Evolutionary conservation across 2,797 vertebrate genomes (phyloP), one percentile per base, ranked within the genome.

Genomic region (Argyrosomus regius): DNA sequence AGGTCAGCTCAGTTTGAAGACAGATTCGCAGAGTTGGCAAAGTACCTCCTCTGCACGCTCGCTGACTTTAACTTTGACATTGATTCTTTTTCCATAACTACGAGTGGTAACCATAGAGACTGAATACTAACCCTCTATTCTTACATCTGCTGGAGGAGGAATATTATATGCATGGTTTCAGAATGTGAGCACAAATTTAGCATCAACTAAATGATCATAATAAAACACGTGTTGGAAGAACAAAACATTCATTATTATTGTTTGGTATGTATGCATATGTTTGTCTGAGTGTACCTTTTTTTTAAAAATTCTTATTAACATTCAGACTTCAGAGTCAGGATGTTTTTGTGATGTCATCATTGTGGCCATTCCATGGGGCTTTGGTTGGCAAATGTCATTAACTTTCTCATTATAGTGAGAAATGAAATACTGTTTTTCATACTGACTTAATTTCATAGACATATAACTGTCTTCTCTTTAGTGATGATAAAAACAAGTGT

Each of bases 91-190:
- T 72, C 78, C 71, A 64, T 82, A 83, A 77, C 83, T 78, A 67
- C 43, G 52, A 78, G 70, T 52, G 67, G 91, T 93, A 80, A 90
- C 91, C 91, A 93, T 91, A 76, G 92, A 81, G 82, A 93, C 91
- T 83, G 81, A 75, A 77, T 64, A 87, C 80, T 87, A 81, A 78
- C 66, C 50, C 57, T 84, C 68, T 78, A 71, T 85, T 83, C 77
- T 80, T 83, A 78, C 82, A 89, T 82, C 68, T 75, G 87, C 71
- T 60, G 78, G 84, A 77, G 77, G 50, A 81, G 72, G 53, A 64
- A 75, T 54, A 82, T 62, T 6, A 84, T 67, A 75, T 84, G 18
- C 77, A 78, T 2, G 1, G 45, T 64, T 80, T 61, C 26, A 64
- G 41, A 77, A 68, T 56, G 50, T 58, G 66, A 54, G 53, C 12